Conservation (phyloP, 92 coral and sea anemone species). For the Umimayanthus kanabou region DNA sequence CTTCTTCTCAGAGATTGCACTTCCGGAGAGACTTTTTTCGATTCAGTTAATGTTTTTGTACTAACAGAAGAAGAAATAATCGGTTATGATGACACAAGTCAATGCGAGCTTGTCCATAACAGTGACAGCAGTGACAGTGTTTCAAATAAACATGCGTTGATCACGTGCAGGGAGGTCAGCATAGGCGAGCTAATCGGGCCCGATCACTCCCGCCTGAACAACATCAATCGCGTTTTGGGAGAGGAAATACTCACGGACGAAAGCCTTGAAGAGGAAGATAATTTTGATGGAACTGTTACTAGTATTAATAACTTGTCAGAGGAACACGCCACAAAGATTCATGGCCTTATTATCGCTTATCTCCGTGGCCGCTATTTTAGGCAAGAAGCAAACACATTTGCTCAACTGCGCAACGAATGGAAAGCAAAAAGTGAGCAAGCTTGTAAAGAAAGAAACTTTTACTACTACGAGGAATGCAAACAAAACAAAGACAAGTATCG, state of each 20-base stretch:
- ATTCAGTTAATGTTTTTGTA: not conserved
- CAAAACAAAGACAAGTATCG: too few species aligned
- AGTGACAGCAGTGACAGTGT: not conserved
- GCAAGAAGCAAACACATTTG: slow-evolving; percentile 44
- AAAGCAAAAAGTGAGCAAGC: slow-evolving; percentile 28
- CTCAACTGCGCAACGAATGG: slow-evolving; percentile 53
- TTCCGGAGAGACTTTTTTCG: not conserved
- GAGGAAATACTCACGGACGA: slow-evolving; percentile 24
- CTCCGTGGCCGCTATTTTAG: slow-evolving; percentile 53
- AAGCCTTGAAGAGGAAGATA: slow-evolving; percentile 2
- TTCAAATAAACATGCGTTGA: not conserved
- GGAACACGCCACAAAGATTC: slow-evolving; percentile 15
- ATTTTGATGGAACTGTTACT: not conserved
- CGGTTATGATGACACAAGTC: not conserved
- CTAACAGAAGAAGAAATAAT: not conserved
- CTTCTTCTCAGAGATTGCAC: not conserved
- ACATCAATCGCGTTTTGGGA: slow-evolving; percentile 37
- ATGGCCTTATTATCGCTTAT: slow-evolving; percentile 41
- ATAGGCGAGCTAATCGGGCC: slow-evolving; percentile 31
- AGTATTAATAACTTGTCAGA: not conserved
- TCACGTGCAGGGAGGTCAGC: slow-evolving; percentile 19
- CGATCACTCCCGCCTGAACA: slow-evolving; percentile 30
- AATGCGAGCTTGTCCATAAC: not conserved
- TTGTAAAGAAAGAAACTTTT: not conserved
- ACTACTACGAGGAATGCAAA: too few species aligned